A percentile compares a stretch with the other conserved stretches of the same genome.
Evolutionary conservation across 2,888 invertebrate species (phyloP).

Genomic region (Aporophyla lueneburgensis): DNA sequence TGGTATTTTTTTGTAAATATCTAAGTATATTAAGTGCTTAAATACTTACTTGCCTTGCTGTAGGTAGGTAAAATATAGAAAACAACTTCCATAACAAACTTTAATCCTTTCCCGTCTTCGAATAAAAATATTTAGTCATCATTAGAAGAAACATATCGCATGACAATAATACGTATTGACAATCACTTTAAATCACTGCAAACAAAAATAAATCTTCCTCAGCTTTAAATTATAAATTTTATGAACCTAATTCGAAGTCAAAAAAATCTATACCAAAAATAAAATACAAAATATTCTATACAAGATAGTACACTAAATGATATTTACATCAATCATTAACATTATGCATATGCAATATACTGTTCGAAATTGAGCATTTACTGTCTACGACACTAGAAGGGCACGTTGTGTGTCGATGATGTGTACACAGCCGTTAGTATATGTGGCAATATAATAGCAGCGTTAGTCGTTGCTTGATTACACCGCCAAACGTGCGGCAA

Average conservation of each 20-base stretch:
- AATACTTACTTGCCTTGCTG: background rate
- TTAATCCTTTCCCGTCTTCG: background rate
- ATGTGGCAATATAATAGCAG: background rate
- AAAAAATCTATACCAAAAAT: conserved; percentile 37
- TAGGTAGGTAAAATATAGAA: background rate
- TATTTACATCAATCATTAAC: conserved; percentile 16
- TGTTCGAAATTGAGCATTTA: conserved; percentile 32
- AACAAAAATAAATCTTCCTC: conserved; percentile 11
- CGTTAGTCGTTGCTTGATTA: background rate
- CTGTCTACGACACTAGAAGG: background rate
- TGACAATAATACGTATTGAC: background rate
- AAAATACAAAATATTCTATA: conserved; percentile 41
- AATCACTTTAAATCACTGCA: background rate
- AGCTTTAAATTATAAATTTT: background rate
- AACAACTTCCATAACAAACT: background rate
- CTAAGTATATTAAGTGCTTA: background rate
- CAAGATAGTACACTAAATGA: background rate
- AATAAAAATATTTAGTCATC: background rate
- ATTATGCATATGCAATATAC: conserved; percentile 18
- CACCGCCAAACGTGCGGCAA: background rate
- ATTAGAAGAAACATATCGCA: background rate
- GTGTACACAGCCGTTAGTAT: background rate
- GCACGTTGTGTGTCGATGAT: background rate
- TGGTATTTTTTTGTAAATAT: background rate
- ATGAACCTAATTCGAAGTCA: conserved; percentile 26